Conservation (phyloP, 2,797 vertebrate genomes). For the Spinus olivaceus region DNA sequence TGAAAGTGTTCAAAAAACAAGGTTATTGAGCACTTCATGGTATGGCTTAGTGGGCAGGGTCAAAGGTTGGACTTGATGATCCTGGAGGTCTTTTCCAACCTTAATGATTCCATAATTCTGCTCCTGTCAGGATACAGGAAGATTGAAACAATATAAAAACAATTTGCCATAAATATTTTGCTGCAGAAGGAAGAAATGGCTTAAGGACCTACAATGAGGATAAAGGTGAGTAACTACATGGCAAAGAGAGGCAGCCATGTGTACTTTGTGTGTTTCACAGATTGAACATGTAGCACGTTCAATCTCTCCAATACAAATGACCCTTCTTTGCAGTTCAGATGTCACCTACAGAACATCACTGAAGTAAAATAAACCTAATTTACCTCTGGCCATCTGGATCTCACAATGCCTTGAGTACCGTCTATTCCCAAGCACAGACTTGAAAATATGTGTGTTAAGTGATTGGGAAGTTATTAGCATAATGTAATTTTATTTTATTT, state of each 20-base stretch:
- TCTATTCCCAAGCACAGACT: not conserved
- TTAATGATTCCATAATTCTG: not conserved
- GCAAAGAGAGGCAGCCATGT: not conserved
- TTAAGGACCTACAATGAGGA: not conserved
- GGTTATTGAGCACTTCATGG: no score
- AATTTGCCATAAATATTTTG: not conserved
- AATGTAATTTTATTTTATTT: not conserved
- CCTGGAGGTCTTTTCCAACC: not conserved
- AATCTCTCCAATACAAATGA: not conserved
- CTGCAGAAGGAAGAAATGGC: not conserved
- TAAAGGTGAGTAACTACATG: not conserved
- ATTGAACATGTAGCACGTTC: not conserved
- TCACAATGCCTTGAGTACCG: not conserved
- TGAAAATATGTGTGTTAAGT: not conserved
- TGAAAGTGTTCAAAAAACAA: not conserved
- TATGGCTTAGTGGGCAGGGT: not conserved
- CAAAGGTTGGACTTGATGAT: not conserved
- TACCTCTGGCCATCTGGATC: not conserved
- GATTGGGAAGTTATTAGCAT: not conserved
- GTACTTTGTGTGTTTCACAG: not conserved
- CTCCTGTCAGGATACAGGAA: not conserved
- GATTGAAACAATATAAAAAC: not conserved
- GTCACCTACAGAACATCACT: accelerated
- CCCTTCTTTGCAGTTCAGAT: not conserved
- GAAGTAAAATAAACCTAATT: not conserved